Conservation (phyloP, 2,888 invertebrate genomes). For the Petrolisthes cinctipes region DNA sequence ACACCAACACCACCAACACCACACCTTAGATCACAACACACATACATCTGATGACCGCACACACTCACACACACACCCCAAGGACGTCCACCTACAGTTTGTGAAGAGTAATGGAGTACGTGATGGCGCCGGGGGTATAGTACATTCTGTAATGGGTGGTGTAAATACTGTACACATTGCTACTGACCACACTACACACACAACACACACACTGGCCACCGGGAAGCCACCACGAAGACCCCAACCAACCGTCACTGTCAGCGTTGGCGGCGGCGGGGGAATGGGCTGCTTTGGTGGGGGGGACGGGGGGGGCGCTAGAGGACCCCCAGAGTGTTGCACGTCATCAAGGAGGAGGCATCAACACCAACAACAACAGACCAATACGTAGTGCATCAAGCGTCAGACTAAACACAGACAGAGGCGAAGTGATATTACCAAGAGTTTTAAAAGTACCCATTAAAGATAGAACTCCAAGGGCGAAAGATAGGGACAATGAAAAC, state of each 20-base stretch:
- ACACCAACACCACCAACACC: slow-evolving; percentile 69
- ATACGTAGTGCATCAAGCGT: slow-evolving; percentile 53
- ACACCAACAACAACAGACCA: background rate
- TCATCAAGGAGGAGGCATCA: background rate
- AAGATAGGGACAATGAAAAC: background rate
- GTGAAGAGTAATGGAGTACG: slow-evolving; percentile 66
- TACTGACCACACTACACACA: slow-evolving; percentile 34
- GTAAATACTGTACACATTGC: slow-evolving; percentile 51
- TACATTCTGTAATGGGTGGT: slow-evolving; percentile 48
- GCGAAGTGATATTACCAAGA: slow-evolving; percentile 51
- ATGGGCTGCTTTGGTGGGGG: background rate
- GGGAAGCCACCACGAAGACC: slow-evolving; percentile 21
- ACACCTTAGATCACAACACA: slow-evolving; percentile 71
- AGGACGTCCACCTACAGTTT: slow-evolving; percentile 73
- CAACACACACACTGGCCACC: slow-evolving; percentile 24
- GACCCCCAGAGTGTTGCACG: background rate
- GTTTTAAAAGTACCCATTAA: slow-evolving; percentile 63
- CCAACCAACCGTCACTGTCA: slow-evolving; percentile 55
- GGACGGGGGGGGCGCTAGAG: background rate
- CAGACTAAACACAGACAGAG: slow-evolving; percentile 45
- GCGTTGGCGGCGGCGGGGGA: slow-evolving; percentile 43
- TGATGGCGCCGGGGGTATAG: slow-evolving; percentile 46
- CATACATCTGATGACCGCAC: slow-evolving; percentile 1
- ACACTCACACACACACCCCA: slow-evolving; percentile 72
- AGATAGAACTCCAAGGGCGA: slow-evolving; percentile 39